phyloP scores from a whole-genome alignment of 2,113 vertebrate genomes.

The Microcebus griseorufus region DNA sequence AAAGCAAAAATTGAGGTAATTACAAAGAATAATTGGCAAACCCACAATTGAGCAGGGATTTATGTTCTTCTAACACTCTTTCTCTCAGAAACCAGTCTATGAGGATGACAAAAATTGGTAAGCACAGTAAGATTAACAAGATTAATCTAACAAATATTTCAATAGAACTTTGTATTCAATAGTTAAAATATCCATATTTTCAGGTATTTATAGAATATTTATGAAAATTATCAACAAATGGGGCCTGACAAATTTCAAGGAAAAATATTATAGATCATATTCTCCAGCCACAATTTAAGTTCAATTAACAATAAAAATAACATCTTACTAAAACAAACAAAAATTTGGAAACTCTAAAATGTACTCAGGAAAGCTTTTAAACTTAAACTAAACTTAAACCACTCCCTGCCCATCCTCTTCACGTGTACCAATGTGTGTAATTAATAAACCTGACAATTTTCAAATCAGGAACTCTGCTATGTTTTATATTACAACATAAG shows the following conservation, averaged over 20 bases:
- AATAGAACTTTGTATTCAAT: not conserved
- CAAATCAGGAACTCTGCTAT: not conserved
- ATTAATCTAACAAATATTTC: not conserved
- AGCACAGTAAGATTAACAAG: not conserved
- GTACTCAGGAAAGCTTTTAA: not conserved
- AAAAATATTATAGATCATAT: not conserved
- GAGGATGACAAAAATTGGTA: not conserved
- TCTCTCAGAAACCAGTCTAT: not conserved
- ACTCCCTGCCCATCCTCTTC: not conserved
- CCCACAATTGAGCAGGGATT: not conserved
- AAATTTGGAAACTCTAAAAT: not conserved
- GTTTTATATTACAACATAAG: constrained; percentile 20
- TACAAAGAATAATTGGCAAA: not conserved
- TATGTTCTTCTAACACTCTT: not conserved
- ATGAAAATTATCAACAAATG: not conserved
- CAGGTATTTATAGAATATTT: not conserved
- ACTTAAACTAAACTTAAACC: not conserved
- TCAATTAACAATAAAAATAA: constrained; percentile 11
- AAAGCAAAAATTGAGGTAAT: not conserved
- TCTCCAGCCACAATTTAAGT: not conserved
- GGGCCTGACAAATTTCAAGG: not conserved
- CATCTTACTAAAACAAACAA: not conserved
- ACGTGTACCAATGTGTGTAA: not conserved
- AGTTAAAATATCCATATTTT: constrained; percentile 14
- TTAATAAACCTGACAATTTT: constrained; percentile 11